Base-by-base conservation (phyloP, 1,140 invertebrate species). In the Atta colombica region DNA sequence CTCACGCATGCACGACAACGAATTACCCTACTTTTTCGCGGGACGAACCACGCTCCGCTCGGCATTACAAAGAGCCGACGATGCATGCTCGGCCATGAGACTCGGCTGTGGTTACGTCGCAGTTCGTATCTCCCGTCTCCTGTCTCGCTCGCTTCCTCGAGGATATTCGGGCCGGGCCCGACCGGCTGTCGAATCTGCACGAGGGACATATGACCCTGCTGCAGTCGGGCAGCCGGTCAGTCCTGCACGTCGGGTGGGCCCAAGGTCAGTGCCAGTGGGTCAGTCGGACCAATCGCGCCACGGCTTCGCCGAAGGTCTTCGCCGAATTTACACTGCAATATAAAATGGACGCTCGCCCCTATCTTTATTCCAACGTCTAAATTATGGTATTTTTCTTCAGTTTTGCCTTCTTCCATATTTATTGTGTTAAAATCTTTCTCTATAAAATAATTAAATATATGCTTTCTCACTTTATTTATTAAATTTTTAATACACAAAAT, bases 181-280 rank as follows among this genome's bases (percentile, higher is more conserved):
- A 45, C 63, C 66, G 80, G 85, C 80, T 89, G 92, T 91, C 93
- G 91, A 94, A 94, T 92, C 92, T 90, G 85, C 88, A 88, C 80
- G 77, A 58, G 66, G 31, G 21, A 69, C 85, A 82, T 39, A 2
- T 74, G 85, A 84, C 55, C 78, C 68, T 60, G 75, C 72, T 80
- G 77, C 87, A 74, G 80, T 78, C 80, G 66, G 39, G 31, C 89
- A 77, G 81, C 60, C 88, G 86, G 92, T 90, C 91, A 89, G 87
- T 88, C 77, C 25, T 87, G 89, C 87, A 39, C 53, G 80, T 74
- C 80, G 71, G 82, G 78, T 91, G 91, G 91, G 80, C 90, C 91
- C 93, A 93, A 94, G 93, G 93, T 94, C 93, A 93, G 89, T 90
- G 90, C 66, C 93, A 94, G 92, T 94, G 93, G 93, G 93, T 94